Base-by-base conservation (phyloP, 2,888 invertebrate species). In the Frankliniella intonsa region DNA sequence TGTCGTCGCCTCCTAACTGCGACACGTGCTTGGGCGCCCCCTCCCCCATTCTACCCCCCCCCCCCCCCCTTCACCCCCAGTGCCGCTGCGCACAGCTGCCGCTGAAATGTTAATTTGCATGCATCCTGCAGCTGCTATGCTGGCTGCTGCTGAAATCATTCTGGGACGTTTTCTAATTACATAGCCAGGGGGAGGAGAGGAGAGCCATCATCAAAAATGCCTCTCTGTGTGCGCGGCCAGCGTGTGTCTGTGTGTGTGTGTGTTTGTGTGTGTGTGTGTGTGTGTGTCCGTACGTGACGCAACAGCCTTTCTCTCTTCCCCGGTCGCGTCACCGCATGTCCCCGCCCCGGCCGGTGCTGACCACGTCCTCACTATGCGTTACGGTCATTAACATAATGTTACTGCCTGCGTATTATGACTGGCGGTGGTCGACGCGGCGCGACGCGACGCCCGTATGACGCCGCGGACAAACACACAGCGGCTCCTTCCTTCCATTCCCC, bases 91-190 rank as follows among this genome's bases (percentile, higher is more conserved):
- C 69, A 76, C 69, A 76, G 69, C 69, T 76, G 69, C 69, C 12
- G 69, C 69, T 76, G 69, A 76, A 76, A 76, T 25, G 69, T 76
- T 76, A 76, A 76, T 76, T 76, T 76, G 69, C 69, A 76, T 76
- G 69, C 69, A 76, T 76, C 25, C 69, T 76, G 69, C 69, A 19
- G 17, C 19, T n/a, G 62, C 62, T 17, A n/a, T 55, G 62, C 62
- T n/a, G 38, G 62, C 62, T n/a, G 69, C 69, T 22, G 69, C 69
- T 76, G 25, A 76, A 76, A 76, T 76, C 69, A 76, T 76, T 76
- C 69, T 55, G 69, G 25, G 69, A 76, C 69, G 69, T 76, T 76
- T 76, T 76, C 69, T 76, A 76, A 76, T 76, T 76, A 76, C 69
- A 76, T 25, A 76, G 69, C 69, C 55, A 55, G 55, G 38, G 38